Conservation (phyloP, 2,113 vertebrate species). For the Carlito syrichta region DNA sequence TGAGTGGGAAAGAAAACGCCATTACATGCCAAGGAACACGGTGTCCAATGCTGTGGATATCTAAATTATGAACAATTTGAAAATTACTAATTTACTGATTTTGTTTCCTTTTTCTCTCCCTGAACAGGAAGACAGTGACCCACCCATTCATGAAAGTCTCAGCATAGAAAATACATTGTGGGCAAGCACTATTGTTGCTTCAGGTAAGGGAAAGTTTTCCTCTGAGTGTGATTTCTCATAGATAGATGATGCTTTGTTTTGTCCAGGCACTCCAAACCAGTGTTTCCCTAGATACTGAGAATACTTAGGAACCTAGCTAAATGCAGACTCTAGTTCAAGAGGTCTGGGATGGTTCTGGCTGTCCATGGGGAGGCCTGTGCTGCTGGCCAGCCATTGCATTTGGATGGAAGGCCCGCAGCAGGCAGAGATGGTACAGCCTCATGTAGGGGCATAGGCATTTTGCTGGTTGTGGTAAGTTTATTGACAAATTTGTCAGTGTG, state of each 20-base stretch:
- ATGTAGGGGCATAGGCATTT: rapidly evolving
- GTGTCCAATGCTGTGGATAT: neutral
- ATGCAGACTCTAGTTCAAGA: rapidly evolving
- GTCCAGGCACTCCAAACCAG: neutral
- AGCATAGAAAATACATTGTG: slow-evolving; percentile 96
- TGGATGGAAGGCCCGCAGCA: neutral
- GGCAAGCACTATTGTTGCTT: slow-evolving; percentile 97
- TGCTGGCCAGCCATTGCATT: rapidly evolving
- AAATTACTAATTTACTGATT: neutral
- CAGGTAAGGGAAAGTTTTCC: slow-evolving; percentile 83
- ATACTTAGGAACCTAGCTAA: no score
- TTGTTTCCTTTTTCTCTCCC: neutral
- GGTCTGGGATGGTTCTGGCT: no score
- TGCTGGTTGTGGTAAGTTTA: neutral
- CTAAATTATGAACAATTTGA: neutral
- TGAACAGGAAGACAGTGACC: slow-evolving; percentile 93
- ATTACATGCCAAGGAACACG: no score
- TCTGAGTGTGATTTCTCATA: neutral
- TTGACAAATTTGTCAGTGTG: neutral
- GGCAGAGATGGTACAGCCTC: neutral
- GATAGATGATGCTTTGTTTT: neutral
- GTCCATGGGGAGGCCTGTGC: rapidly evolving
- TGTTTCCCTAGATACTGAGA: neutral
- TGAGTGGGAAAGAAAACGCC: neutral
- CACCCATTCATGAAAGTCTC: slow-evolving; percentile 94